Conservation (phyloP, 2,113 vertebrate genomes). For the Speoplatyrhinus poulsoni region DNA sequence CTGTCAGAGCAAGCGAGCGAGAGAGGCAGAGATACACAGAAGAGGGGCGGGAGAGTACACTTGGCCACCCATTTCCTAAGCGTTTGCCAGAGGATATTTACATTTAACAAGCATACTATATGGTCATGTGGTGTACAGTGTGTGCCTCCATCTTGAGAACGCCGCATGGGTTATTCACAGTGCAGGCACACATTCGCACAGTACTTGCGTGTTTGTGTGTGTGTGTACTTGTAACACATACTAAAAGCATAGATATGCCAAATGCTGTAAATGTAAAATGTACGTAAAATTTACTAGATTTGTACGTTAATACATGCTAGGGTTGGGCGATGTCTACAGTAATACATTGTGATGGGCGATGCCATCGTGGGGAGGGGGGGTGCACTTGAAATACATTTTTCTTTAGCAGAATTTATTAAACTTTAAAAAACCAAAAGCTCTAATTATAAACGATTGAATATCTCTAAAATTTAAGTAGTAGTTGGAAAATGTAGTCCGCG, state of each 20-base stretch:
- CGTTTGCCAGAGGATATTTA: slow-evolving; percentile 14
- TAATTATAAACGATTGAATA: no score
- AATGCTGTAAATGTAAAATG: no score
- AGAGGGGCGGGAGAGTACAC: not conserved
- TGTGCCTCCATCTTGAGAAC: not conserved
- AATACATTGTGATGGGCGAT: no score
- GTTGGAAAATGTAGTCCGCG: no score
- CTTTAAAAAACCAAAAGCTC: no score
- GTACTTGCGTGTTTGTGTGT: not conserved
- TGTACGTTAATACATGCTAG: no score
- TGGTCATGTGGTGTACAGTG: not conserved
- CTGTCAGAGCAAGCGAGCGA: slow-evolving; percentile 4
- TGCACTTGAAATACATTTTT: no score
- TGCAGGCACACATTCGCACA: not conserved
- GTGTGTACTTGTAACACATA: not conserved
- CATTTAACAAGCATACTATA: not conserved
- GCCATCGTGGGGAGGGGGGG: no score
- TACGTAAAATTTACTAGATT: no score
- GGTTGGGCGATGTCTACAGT: no score
- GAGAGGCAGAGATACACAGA: slow-evolving; percentile 4
- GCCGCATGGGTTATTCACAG: not conserved
- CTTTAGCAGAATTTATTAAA: no score
- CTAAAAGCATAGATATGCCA: not conserved
- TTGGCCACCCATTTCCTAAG: slow-evolving; percentile 8
- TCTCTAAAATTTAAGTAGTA: no score